phyloP scores from a whole-genome alignment of 1,140 invertebrate genomes.

The Chrysomallon squamiferum region DNA sequence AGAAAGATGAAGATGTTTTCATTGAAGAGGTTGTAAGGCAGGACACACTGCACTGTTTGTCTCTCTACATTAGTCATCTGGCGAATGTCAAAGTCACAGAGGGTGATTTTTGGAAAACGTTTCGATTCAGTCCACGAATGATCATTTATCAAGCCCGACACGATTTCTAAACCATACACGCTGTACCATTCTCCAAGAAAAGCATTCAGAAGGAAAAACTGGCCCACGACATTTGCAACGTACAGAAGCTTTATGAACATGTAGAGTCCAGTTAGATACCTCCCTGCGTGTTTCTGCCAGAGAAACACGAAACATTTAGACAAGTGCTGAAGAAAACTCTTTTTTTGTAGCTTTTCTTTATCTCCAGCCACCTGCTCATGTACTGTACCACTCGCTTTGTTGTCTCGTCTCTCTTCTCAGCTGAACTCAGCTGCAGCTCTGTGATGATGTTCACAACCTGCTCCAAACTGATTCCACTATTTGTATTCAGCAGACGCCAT shows the following conservation, averaged over 20 bases:
- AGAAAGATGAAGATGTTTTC: constrained; percentile 65
- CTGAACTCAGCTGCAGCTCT: constrained; percentile 47
- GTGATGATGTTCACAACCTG: constrained; percentile 29
- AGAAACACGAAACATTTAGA: constrained; percentile 30
- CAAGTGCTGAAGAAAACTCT: constrained; percentile 21
- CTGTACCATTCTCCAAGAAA: constrained; percentile 37
- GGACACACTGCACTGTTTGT: constrained; percentile 53
- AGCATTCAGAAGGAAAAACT: constrained; percentile 55
- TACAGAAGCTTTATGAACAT: constrained; percentile 53
- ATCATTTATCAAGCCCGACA: background rate
- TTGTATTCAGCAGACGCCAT: constrained; percentile 56
- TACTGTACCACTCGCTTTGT: constrained; percentile 23
- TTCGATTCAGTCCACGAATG: too few species aligned
- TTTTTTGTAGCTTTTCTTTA: constrained; percentile 20
- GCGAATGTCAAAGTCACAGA: too few species aligned
- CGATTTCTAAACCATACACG: constrained; percentile 17
- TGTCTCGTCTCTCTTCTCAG: constrained; percentile 11
- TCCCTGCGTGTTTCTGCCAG: constrained; percentile 57
- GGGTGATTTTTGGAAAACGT: too few species aligned
- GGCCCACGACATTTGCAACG: constrained; percentile 43
- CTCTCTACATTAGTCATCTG: constrained; percentile 13
- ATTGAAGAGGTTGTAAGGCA: constrained; percentile 65
- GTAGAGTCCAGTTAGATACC: constrained; percentile 65
- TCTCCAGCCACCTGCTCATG: constrained; percentile 29
- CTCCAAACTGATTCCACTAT: constrained; percentile 42